Base-by-base conservation (phyloP, 1,140 invertebrate genomes). In the Drosophila nannoptera region DNA sequence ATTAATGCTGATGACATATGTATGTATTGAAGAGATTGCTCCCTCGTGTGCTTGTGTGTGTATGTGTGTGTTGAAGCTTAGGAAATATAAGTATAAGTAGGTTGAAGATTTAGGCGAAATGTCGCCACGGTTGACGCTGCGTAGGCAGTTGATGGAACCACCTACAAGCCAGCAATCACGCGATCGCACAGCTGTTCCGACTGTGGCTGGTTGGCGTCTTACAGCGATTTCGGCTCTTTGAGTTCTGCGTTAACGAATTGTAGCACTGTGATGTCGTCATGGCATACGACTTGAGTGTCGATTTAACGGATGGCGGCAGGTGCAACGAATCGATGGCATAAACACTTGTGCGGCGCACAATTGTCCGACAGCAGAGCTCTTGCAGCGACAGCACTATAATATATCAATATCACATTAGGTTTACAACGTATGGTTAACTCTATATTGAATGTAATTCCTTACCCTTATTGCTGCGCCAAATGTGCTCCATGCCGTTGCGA, bases 401-500 rank as follows among this genome's bases (percentile, higher is more conserved):
- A 5, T 33, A 40, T n/a, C n/a, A 12, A 35, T 40, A 14, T 33
- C n/a, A n/a, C n/a, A 59, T 12, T 46, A n/a, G 43, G n/a, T 16
- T 14, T 1, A n/a, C 31, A 33, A n/a, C n/a, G n/a, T 14, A 16
- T 12, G 12, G 35, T 5, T 46, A n/a, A 4, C 6, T n/a, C n/a
- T 36, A 36, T 9, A 36, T 7, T 4, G 29, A 38, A 53, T n/a
- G 22, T 32, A 11, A 16, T 7, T n/a, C n/a, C 0, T 11, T 31
- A 98, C 97, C 97, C 96, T 97, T 98, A 91, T 98, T 98, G 54
- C 95, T 96, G 74, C 97, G 93, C 96, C 96, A 98, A 8, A 98
- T 91, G 81, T 97, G 92, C 88, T 98, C 97, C 97, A 99, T 98
- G 50, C 97, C 97, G 90, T 99, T 99, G 64, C 98, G 91, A 84